phyloP scores from a whole-genome alignment of 2,113 vertebrate species.

The Engystomops pustulosus region DNA sequence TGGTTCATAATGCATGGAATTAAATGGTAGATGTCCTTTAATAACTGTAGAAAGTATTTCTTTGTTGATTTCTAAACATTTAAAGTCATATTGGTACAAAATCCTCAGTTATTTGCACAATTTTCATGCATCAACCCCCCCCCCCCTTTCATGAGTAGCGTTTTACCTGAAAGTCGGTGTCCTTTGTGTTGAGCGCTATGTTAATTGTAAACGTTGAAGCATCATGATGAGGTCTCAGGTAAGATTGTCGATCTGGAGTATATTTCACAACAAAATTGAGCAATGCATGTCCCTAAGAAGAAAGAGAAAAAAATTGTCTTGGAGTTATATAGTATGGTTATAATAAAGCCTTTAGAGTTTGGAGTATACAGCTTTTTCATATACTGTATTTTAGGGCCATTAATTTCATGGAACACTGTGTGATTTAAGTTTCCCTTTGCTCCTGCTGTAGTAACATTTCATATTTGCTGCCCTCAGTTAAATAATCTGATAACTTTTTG shows the following conservation, averaged over 20 bases:
- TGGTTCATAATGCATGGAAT: too few relatives aligned
- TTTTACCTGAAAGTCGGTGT: conserved; percentile 87
- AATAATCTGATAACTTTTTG: too few relatives aligned
- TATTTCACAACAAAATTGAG: conserved; percentile 99
- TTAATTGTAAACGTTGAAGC: conserved; percentile 99
- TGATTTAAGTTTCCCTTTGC: not conserved
- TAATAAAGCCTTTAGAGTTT: too few relatives aligned
- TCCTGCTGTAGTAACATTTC: not conserved
- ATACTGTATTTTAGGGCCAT: not conserved
- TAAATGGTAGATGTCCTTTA: too few relatives aligned
- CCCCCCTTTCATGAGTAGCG: too few relatives aligned
- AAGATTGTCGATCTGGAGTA: conserved; percentile 86
- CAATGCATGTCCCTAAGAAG: conserved; percentile 81
- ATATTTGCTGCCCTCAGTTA: not conserved
- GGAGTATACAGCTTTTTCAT: not conserved
- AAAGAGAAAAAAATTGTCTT: too few relatives aligned
- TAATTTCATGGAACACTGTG: not conserved
- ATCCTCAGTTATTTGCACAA: too few relatives aligned
- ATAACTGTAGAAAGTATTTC: too few relatives aligned
- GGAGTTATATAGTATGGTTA: too few relatives aligned
- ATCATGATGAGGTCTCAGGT: conserved; percentile 91
- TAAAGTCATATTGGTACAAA: too few relatives aligned
- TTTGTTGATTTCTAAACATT: too few relatives aligned
- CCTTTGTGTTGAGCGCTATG: conserved; percentile 93
- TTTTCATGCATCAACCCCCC: too few relatives aligned